A percentile compares a stretch with the other conserved stretches of the same genome.
phyloP scores from a whole-genome alignment of 1,140 invertebrate species.

The Trachymyrmex cornetzi region DNA sequence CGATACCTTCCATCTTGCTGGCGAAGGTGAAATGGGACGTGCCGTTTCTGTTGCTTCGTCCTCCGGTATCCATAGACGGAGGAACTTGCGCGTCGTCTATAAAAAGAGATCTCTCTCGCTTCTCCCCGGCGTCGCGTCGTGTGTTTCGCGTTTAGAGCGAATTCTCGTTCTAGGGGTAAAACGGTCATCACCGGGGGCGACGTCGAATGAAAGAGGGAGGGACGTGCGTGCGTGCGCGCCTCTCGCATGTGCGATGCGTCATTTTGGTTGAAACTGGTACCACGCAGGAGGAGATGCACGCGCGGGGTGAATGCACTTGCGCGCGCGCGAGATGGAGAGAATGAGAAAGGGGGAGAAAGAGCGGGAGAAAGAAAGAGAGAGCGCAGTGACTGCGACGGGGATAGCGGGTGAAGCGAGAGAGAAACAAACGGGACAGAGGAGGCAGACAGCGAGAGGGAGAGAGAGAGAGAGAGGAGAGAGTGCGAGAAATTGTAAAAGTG shows the following conservation, averaged over 20 bases:
- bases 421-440: constrained; percentile 39
- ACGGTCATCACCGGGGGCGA: constrained; percentile 28
- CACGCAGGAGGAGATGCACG: constrained; percentile 60
- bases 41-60: not conserved
- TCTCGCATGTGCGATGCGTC: constrained; percentile 50
- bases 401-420: constrained; percentile 38
- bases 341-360: constrained; percentile 9
- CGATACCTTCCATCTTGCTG: not conserved
- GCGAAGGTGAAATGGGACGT: not conserved
- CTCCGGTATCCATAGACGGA: not conserved
- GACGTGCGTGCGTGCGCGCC: constrained; percentile 20
- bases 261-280: constrained; percentile 50
- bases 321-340: constrained; percentile 18
- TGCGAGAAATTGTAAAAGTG: constrained; percentile 75
- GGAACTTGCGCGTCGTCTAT: too few relatives aligned
- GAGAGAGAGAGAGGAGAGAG: constrained; percentile 47
- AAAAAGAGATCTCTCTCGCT: not conserved
- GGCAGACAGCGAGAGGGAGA: constrained; percentile 29
- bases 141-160: not conserved
- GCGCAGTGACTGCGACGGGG: constrained; percentile 6
- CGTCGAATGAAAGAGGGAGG: not conserved
- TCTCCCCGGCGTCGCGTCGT: not conserved
- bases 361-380: not conserved
- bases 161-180: constrained; percentile 8
- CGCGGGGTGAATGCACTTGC: constrained; percentile 77